Evolutionary conservation across 2,797 vertebrate species (phyloP).

Genomic region (Rhadinocentrus ornatus): DNA sequence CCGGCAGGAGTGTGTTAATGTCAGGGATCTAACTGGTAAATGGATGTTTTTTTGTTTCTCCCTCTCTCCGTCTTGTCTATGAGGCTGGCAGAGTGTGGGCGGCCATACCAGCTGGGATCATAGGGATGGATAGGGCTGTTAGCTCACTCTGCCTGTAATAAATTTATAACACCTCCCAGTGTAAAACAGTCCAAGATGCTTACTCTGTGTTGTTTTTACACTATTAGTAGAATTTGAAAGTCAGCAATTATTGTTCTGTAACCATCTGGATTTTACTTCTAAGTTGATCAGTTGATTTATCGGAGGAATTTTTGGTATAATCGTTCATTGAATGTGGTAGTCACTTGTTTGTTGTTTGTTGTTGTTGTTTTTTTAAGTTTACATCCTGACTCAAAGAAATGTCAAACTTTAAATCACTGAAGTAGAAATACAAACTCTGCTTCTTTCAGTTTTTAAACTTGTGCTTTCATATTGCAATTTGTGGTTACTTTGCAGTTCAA

Average conservation of each 20-base stretch:
- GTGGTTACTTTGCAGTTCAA: conserved; percentile 11
- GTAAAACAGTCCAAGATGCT: conserved; percentile 71
- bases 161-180: conserved; percentile 76
- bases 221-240: conserved; percentile 65
- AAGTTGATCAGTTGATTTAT: conserved; percentile 45
- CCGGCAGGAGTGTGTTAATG: conserved; percentile 47
- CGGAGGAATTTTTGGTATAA: conserved; percentile 47
- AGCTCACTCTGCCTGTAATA: conserved; percentile 78
- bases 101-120: conserved; percentile 81
- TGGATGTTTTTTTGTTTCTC: conserved; percentile 66
- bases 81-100: conserved; percentile 80
- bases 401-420: conserved; percentile 20
- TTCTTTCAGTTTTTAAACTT: neutral
- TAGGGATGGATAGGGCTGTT: conserved; percentile 79
- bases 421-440: neutral
- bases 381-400: neutral
- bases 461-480: neutral
- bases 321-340: conserved; percentile 28
- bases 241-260: conserved; percentile 59
- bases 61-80: conserved; percentile 74
- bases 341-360: conserved; percentile 16
- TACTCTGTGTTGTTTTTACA: conserved; percentile 57
- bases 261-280: conserved; percentile 58
- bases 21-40: conserved; percentile 67
- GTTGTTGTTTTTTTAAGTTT: neutral